phyloP scores from a whole-genome alignment of 2,113 vertebrate species.

The Prinia subflava region DNA sequence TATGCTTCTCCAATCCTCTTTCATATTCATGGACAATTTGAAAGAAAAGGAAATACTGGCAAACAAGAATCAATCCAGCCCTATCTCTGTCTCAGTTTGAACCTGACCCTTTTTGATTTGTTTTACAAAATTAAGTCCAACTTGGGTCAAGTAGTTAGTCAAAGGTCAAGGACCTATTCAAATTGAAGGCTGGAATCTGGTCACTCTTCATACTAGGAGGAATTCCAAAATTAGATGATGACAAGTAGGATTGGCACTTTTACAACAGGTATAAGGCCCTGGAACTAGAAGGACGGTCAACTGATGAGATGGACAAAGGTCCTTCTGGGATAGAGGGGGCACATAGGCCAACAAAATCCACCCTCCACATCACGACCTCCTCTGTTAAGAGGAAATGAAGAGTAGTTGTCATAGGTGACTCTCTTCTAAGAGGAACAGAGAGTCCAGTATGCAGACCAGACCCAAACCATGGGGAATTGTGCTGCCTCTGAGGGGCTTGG shows the following conservation, averaged over 20 bases:
- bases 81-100: not conserved
- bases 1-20: not conserved
- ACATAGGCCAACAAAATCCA: not conserved
- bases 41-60: not conserved
- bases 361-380: not conserved
- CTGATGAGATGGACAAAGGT: not conserved
- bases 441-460: not conserved
- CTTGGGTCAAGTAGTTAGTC: not conserved
- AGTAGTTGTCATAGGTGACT: not conserved
- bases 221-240: not conserved
- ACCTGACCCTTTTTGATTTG: not conserved
- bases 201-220: not conserved
- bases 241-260: not conserved
- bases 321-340: not conserved
- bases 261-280: not conserved
- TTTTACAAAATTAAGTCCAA: not conserved
- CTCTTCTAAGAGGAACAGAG: not conserved
- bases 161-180: not conserved
- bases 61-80: not conserved
- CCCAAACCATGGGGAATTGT: not conserved
- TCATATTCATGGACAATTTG: not conserved
- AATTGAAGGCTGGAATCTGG: not conserved
- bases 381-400: not conserved
- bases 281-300: not conserved
- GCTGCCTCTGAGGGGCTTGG: not conserved